Evolutionary conservation across 2,797 vertebrate genomes (phyloP).

Genomic region (Tamandua tetradactyla): DNA sequence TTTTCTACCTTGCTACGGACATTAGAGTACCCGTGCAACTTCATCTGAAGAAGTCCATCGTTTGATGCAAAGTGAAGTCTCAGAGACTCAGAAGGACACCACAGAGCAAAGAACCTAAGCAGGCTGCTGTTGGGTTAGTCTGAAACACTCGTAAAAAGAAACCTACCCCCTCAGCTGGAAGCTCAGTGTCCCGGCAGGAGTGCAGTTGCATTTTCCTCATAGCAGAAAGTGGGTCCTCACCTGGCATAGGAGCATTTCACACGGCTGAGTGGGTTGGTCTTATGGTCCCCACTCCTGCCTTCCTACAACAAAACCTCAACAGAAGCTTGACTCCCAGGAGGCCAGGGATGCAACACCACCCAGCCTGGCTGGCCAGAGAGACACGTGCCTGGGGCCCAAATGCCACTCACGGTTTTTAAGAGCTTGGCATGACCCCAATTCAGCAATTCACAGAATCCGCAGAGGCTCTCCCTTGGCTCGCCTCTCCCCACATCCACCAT

Average conservation of each 20-base stretch:
- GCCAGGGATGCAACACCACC: not conserved
- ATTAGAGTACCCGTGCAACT: rapidly evolving
- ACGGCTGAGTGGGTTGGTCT: not conserved
- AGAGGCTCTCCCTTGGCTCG: not conserved
- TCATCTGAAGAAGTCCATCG: not conserved
- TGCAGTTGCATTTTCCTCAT: not conserved
- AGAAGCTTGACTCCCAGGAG: not conserved
- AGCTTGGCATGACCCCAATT: slow-evolving; percentile 58
- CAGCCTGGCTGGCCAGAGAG: slow-evolving; percentile 6
- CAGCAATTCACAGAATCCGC: slow-evolving; percentile 21
- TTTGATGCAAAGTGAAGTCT: not conserved
- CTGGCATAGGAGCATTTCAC: rapidly evolving
- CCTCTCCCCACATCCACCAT: not conserved
- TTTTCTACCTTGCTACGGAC: not conserved
- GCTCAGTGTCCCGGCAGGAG: not conserved
- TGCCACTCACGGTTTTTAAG: slow-evolving; percentile 29
- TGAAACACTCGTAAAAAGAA: not conserved
- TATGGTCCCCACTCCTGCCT: not conserved
- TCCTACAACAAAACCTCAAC: not conserved
- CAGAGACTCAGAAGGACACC: not conserved
- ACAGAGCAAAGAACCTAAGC: not conserved
- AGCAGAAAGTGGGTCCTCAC: not conserved
- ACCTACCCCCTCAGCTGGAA: not conserved
- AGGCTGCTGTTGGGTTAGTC: not conserved
- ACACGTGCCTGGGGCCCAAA: not conserved